Percentiles rank a stretch among this genome's conserved stretches.
These are phyloP conservation scores for Xenus cinereus DNA, from an alignment of 2,113 vertebrate genomes.

Conservation along the genomic window DNA sequence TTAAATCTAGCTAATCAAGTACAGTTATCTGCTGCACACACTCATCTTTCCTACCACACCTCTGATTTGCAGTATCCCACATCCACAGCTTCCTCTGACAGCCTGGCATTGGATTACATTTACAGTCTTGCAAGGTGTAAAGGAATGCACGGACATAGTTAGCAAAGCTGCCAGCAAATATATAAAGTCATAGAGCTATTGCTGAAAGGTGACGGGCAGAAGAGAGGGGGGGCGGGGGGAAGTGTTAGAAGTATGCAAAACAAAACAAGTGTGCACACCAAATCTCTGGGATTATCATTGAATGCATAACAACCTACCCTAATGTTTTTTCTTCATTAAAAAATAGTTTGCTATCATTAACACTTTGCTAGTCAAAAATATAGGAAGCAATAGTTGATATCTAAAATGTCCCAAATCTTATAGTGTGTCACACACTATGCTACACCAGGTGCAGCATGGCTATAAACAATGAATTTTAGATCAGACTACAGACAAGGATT, in stretches of 20 bases:
- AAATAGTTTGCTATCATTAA: neutral
- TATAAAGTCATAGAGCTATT: slow-evolving; percentile 53
- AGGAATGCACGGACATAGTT: slow-evolving; percentile 65
- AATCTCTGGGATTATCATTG: neutral
- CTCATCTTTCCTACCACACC: slow-evolving; percentile 66
- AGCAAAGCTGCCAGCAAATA: slow-evolving; percentile 46
- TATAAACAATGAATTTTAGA: neutral
- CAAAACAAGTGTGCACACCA: neutral
- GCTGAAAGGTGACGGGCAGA: neutral
- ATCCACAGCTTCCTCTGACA: slow-evolving; percentile 59
- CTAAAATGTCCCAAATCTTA: neutral
- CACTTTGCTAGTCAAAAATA: neutral
- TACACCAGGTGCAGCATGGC: neutral
- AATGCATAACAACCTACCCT: neutral
- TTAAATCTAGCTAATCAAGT: slow-evolving; percentile 82
- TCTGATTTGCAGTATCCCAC: slow-evolving; percentile 72
- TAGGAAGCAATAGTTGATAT: neutral
- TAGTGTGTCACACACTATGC: neutral
- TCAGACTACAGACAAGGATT: neutral
- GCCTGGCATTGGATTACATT: slow-evolving; percentile 67
- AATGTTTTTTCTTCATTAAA: neutral
- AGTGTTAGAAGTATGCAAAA: neutral
- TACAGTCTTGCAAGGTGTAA: slow-evolving; percentile 76
- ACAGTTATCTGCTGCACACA: slow-evolving; percentile 75
- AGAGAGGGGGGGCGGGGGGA: too few species aligned